These are phyloP conservation scores for Rhogogaster chlorosoma DNA, from an alignment of 2,888 invertebrate genomes.

Conservation along the genomic window DNA sequence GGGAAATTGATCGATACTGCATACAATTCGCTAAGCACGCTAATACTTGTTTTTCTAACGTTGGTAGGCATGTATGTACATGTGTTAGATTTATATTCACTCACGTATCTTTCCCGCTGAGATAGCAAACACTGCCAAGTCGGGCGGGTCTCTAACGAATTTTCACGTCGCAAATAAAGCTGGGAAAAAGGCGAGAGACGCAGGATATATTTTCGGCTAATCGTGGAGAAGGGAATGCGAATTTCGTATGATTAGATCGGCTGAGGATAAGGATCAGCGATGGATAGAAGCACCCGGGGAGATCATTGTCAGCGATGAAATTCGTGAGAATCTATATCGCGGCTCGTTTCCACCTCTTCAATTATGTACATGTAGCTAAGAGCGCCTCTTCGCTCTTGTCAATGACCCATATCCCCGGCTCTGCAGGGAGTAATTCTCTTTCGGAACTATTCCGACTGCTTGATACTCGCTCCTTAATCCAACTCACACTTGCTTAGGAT, in stretches of 20 bases:
- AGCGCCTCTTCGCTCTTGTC: constrained; percentile 20
- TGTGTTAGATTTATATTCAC: constrained; percentile 37
- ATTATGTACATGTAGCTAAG: not conserved
- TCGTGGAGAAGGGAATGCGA: not conserved
- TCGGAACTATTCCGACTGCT: not conserved
- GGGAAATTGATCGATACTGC: constrained; percentile 41
- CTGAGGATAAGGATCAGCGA: not conserved
- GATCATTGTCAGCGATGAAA: not conserved
- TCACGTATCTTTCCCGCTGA: constrained; percentile 13
- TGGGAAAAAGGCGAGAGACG: not conserved
- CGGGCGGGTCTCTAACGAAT: not conserved
- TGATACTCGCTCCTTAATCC: not conserved
- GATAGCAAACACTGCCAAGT: not conserved
- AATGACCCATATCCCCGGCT: not conserved
- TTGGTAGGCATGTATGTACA: constrained; percentile 21
- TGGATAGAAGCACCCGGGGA: not conserved
- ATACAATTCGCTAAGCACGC: constrained; percentile 45
- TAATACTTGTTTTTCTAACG: constrained; percentile 39
- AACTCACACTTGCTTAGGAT: not conserved
- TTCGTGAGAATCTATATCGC: not conserved
- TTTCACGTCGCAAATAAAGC: not conserved
- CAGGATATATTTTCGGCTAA: not conserved
- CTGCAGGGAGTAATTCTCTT: not conserved
- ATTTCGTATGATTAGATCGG: not conserved
- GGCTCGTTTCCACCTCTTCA: not conserved